Base-by-base conservation (phyloP, 2,113 vertebrate genomes). In the Barnardius zonarius region DNA sequence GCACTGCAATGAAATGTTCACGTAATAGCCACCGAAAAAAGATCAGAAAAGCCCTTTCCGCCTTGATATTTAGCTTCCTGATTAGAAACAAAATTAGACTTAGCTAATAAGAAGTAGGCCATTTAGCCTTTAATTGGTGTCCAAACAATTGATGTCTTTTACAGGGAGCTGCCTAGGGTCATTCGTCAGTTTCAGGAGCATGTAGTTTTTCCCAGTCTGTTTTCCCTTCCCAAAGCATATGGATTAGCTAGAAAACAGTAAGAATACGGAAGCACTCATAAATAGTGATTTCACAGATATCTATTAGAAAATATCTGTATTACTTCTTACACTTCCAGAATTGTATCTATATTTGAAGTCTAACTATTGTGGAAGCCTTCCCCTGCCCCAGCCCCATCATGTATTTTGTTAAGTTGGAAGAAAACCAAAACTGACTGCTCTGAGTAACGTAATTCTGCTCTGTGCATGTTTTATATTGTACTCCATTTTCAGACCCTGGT, bases 111-210 rank as follows among this genome's bases (percentile, higher is more conserved):
- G 67, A 96, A 89, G 66, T 64, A 87, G 79, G 59, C 44, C 72
- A 27, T 74, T 96, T 82, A 82, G 54, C 54, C 35, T 73, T 75
- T 59, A 96, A 94, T 9, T 95, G 83, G n/a, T 93, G 48, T 79
- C 52, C 46, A 81, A 90, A 93, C 90, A 95, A 92, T 72, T 75
- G 85, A 73, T 73, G 66, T 48, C 28, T 96, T 95, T 94, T 83
- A 77, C 17, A 77, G 13, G 68, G 91, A 92, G 61, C 39, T 82
- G 88, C 86, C 80, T 31, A 61, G 17, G 57, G 57, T 94, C 70
- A 63, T 85, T 95, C 74, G 54, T 92, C 78, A 82, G 57, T 83
- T 90, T 77, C n/a, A 73, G 9, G 31, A 95, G n/a, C 24, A 14
- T 9, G 6, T 11, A 11, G 49, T 63, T 81, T 88, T 63, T 46